These are phyloP conservation scores for Cynopterus sphinx DNA, from an alignment of 2,797 vertebrate genomes.

Conservation along the genomic window DNA sequence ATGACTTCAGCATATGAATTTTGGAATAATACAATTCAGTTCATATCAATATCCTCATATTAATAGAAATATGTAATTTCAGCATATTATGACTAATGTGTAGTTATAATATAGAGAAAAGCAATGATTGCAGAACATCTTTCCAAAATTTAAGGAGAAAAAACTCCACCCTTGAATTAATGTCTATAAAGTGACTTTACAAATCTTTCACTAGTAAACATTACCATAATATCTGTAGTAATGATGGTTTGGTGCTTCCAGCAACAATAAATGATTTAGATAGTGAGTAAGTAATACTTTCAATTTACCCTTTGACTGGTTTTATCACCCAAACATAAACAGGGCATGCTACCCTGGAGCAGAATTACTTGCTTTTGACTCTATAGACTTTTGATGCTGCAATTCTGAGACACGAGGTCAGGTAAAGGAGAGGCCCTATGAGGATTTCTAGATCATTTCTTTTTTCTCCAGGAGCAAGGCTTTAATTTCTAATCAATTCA, in stretches of 20 bases:
- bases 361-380: slow-evolving; percentile 34
- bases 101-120: not conserved
- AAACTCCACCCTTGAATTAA: not conserved
- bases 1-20: not conserved
- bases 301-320: not conserved
- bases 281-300: not conserved
- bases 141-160: not conserved
- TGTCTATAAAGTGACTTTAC: not conserved
- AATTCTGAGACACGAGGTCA: slow-evolving; percentile 17
- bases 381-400: not conserved
- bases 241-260: not conserved
- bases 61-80: not conserved
- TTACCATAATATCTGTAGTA: not conserved
- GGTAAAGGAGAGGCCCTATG: not conserved
- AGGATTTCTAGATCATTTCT: not conserved
- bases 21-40: not conserved
- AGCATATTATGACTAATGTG: not conserved
- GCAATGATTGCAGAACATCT: not conserved
- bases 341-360: not conserved
- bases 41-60: not conserved
- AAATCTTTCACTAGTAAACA: not conserved
- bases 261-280: slow-evolving; percentile 1
- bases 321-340: slow-evolving; percentile 49
- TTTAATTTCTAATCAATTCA: slow-evolving; percentile 50
- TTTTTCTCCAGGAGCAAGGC: not conserved